Percentiles rank a stretch among this genome's conserved stretches.
These are phyloP conservation scores for Manis javanica DNA, from an alignment of 2,797 vertebrate species.

Conservation along the genomic window DNA sequence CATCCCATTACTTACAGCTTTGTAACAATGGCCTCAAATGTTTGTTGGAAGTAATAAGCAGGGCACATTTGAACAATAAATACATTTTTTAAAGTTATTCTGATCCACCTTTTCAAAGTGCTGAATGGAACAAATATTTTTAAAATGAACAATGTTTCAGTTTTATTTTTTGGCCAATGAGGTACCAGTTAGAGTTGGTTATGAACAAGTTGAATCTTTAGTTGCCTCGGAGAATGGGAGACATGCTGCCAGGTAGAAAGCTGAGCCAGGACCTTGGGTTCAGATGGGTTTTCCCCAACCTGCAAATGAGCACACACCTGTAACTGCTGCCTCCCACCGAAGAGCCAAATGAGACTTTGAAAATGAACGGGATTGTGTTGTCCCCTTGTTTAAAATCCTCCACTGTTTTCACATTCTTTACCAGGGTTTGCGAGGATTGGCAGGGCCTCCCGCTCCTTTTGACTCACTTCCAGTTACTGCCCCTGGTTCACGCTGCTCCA, in stretches of 20 bases:
- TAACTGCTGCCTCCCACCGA: accelerated
- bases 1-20: background rate
- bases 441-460: background rate
- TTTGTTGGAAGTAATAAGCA: background rate
- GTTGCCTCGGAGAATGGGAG: background rate
- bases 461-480: background rate
- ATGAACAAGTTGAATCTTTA: background rate
- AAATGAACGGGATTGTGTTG: background rate
- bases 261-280: background rate
- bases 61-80: background rate
- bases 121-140: background rate
- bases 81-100: background rate
- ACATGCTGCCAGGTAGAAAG: background rate
- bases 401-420: background rate
- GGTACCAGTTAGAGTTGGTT: background rate
- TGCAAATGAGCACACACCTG: background rate
- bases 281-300: no score
- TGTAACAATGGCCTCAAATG: background rate
- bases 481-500: background rate
- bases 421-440: background rate
- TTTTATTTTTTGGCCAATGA: background rate
- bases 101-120: background rate
- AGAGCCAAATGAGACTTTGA: background rate
- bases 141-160: background rate
- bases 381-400: background rate